These are phyloP conservation scores for Euplagia quadripunctaria DNA, from an alignment of 2,888 invertebrate species.

Conservation along the genomic window DNA sequence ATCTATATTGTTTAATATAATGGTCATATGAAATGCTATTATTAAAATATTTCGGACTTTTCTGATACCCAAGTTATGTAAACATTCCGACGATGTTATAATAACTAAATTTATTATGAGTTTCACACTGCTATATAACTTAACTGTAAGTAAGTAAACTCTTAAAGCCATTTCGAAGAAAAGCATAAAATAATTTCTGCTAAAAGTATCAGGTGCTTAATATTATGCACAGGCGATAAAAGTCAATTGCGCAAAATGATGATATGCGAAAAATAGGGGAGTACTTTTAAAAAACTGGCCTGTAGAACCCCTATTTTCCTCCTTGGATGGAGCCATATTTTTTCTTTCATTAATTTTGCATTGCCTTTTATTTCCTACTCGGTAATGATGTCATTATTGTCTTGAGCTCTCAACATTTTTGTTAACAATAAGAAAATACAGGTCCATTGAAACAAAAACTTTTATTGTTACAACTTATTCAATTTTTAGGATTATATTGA, in stretches of 20 bases:
- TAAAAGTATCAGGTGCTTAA: constrained; percentile 19
- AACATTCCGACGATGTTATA: not conserved
- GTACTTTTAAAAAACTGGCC: constrained; percentile 9
- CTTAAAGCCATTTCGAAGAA: not conserved
- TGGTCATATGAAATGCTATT: too few relatives aligned
- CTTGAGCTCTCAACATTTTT: constrained; percentile 1
- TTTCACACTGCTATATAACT: too few relatives aligned
- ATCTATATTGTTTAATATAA: too few relatives aligned
- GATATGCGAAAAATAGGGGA: constrained; percentile 23
- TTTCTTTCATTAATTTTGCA: constrained; percentile 17
- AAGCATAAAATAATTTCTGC: not conserved
- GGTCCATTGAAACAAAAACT: not conserved
- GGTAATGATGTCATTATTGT: constrained; percentile 2
- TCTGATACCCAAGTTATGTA: too few relatives aligned
- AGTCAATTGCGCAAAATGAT: constrained; percentile 21
- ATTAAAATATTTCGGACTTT: too few relatives aligned
- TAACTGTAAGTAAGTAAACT: not conserved
- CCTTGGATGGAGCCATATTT: constrained; percentile 5
- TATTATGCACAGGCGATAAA: constrained; percentile 17
- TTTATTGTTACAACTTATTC: not conserved
- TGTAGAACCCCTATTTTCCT: constrained; percentile 3
- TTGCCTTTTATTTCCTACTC: constrained; percentile 5
- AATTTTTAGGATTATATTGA: not conserved
- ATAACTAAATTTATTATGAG: not conserved
- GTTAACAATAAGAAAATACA: not conserved